Evolutionary conservation across 2,113 vertebrate species (phyloP).

Genomic region (Lepus americanus): DNA sequence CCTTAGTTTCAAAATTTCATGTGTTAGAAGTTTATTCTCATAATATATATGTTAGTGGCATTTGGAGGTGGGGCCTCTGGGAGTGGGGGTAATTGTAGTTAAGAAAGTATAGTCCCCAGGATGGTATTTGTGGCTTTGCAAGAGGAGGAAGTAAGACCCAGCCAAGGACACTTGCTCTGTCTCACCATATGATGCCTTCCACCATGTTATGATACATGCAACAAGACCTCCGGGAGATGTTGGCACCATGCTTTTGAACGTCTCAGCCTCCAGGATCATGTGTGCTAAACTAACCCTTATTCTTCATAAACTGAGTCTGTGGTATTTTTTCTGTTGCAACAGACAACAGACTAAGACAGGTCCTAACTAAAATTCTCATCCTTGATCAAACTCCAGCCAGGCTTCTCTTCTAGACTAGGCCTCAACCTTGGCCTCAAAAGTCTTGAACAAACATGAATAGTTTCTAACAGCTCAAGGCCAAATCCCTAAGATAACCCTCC

Average conservation of each 20-base stretch:
- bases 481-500: neutral
- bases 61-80: neutral
- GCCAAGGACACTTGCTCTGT: neutral
- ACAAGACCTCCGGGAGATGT: neutral
- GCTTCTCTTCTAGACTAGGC: neutral
- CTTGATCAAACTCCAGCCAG: neutral
- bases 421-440: neutral
- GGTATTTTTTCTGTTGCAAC: neutral
- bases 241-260: too few species aligned
- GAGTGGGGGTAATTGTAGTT: neutral
- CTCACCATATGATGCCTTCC: accelerated
- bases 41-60: neutral
- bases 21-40: neutral
- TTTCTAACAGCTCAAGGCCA: neutral
- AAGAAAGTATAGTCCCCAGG: too few species aligned
- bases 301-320: neutral
- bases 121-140: neutral
- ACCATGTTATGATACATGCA: accelerated
- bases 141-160: neutral
- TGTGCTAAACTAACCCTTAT: neutral
- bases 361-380: neutral
- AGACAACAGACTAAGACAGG: neutral
- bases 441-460: neutral
- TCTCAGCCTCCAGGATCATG: neutral
- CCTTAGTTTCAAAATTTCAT: neutral